Conservation (phyloP, 2,888 invertebrate genomes). For the Ophion costatus region DNA sequence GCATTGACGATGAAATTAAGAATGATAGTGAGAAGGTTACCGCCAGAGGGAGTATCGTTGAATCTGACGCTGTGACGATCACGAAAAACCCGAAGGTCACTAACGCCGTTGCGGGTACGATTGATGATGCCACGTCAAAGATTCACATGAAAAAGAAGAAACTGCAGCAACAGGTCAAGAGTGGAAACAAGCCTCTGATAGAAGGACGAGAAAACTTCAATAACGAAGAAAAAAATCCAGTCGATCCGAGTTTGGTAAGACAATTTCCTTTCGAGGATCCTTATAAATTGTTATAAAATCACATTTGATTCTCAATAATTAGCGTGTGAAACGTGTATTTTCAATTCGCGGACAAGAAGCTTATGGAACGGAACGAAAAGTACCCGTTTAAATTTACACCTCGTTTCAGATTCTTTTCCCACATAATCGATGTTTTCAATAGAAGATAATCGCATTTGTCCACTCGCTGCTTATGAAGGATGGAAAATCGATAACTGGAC, state of each 20-base stretch:
- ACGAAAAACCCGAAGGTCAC: conserved; percentile 48
- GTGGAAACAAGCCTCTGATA: conserved; percentile 64
- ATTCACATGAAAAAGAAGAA: conserved; percentile 60
- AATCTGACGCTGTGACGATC: conserved; percentile 72
- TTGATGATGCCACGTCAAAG: conserved; percentile 58
- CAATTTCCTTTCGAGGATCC: background rate
- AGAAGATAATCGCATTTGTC: background rate
- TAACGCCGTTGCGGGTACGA: conserved; percentile 50
- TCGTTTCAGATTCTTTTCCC: too few relatives aligned
- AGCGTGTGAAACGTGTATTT: background rate
- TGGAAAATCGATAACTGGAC: background rate
- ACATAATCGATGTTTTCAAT: too few relatives aligned
- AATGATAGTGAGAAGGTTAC: conserved; percentile 21
- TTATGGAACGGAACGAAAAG: background rate
- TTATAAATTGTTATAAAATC: background rate
- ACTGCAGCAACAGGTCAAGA: conserved; percentile 58
- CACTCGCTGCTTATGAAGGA: background rate
- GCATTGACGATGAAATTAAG: conserved; percentile 33
- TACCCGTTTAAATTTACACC: too few relatives aligned
- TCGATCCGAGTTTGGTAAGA: conserved; percentile 68
- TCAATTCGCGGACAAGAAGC: background rate
- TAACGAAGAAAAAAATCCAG: conserved; percentile 66
- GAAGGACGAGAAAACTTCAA: conserved; percentile 70
- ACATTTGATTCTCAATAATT: too few relatives aligned
- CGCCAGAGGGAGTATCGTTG: conserved; percentile 74